Evolutionary conservation across 2,797 vertebrate genomes (phyloP).

Genomic region (Acipenser transmontanus): DNA sequence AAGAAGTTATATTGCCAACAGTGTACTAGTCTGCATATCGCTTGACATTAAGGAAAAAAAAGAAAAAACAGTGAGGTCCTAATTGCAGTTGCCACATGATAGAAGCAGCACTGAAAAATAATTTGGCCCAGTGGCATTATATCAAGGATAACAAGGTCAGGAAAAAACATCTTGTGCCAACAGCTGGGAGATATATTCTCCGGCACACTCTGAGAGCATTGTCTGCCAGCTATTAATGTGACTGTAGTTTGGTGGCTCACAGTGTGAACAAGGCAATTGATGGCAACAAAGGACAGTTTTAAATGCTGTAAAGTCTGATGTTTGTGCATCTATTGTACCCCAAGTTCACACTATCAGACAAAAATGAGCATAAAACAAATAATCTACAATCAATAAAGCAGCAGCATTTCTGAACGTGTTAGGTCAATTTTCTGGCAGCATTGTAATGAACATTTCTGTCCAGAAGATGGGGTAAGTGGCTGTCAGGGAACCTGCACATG

Average conservation of each 20-base stretch:
- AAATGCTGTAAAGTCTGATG: not conserved
- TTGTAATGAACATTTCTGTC: constrained; percentile 16
- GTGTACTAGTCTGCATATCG: not conserved
- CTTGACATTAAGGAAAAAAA: not conserved
- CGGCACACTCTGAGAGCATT: not conserved
- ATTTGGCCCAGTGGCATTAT: not conserved
- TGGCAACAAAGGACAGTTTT: not conserved
- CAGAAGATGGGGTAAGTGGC: constrained; percentile 23
- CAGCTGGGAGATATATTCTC: not conserved
- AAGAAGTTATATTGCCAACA: not conserved
- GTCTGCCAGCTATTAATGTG: not conserved
- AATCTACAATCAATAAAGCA: not conserved
- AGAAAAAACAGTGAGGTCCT: not conserved
- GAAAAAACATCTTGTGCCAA: not conserved
- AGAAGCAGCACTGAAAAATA: constrained; percentile 1
- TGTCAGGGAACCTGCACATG: not conserved
- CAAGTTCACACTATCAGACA: not conserved
- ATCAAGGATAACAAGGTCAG: constrained; percentile 5
- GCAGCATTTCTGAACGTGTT: not conserved
- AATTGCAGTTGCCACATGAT: not conserved
- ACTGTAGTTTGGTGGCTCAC: not conserved
- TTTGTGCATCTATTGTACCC: not conserved
- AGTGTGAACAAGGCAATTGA: not conserved
- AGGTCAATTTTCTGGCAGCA: not conserved
- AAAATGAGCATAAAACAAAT: not conserved